Evolutionary conservation across 2,888 invertebrate species (phyloP).

Genomic region (Zeuzera pyrina): DNA sequence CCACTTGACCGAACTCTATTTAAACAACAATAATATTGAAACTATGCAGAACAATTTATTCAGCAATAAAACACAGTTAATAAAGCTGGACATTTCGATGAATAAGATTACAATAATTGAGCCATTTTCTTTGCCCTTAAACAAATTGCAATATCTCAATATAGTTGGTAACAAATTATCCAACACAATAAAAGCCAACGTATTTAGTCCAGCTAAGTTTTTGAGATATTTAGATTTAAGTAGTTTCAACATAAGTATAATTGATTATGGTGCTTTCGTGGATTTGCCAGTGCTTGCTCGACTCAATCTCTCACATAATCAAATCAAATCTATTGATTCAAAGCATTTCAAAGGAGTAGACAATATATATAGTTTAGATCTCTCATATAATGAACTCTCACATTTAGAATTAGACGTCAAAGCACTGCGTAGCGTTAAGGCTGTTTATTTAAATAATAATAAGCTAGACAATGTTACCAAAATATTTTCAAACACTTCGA

Average conservation of each 20-base stretch:
- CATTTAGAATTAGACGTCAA: conserved; percentile 27
- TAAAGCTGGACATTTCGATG: conserved; percentile 39
- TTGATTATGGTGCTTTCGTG: conserved; percentile 37
- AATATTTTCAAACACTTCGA: conserved; percentile 25
- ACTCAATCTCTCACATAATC: conserved; percentile 47
- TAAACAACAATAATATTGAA: conserved; percentile 37
- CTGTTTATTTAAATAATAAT: conserved; percentile 44
- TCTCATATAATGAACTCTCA: conserved; percentile 40
- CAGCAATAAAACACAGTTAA: conserved; percentile 29
- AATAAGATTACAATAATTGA: conserved; percentile 40
- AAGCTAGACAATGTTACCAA: conserved; percentile 23
- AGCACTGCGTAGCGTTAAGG: conserved; percentile 32
- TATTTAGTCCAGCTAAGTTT: conserved; percentile 43
- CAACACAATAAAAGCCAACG: conserved; percentile 29
- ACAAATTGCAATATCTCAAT: conserved; percentile 43
- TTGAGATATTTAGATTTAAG: conserved; percentile 45
- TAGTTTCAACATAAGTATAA: conserved; percentile 32
- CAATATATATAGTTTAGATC: conserved; percentile 47
- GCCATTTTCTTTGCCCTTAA: conserved; percentile 36
- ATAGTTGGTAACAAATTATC: conserved; percentile 33
- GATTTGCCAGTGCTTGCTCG: conserved; percentile 41
- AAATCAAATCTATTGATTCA: conserved; percentile 30
- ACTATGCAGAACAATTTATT: conserved; percentile 28
- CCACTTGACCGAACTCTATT: conserved; percentile 36
- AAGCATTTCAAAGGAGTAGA: conserved; percentile 39